These are phyloP conservation scores for Pseudoatta argentina DNA, from an alignment of 1,140 invertebrate species.

Conservation along the genomic window DNA sequence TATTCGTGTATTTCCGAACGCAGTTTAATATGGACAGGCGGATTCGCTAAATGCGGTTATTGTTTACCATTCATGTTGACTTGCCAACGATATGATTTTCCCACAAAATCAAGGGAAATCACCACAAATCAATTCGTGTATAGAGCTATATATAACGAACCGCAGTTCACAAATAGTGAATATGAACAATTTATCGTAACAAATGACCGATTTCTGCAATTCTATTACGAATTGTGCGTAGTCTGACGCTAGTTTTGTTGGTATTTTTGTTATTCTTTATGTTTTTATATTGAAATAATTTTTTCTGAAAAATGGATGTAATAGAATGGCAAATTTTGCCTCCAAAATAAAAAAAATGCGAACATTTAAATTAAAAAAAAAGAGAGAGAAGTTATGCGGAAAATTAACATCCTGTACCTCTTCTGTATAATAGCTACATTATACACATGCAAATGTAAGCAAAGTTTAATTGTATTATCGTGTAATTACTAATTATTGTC, in stretches of 20 bases:
- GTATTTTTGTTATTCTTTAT: conserved; percentile 31
- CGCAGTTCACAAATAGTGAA: neutral
- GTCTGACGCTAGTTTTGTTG: conserved; percentile 9
- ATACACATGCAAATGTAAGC: conserved; percentile 80
- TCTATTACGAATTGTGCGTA: neutral
- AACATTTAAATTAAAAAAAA: conserved; percentile 44
- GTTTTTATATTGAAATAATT: conserved; percentile 31
- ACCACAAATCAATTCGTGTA: neutral
- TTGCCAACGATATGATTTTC: neutral
- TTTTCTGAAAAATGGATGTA: conserved; percentile 57
- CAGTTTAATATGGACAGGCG: neutral
- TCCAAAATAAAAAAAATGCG: conserved; percentile 29
- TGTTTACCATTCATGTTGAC: neutral
- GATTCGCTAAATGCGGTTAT: neutral
- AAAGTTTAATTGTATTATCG: conserved; percentile 84
- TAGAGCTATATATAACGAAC: neutral
- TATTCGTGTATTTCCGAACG: no score
- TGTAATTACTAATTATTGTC: conserved; percentile 85
- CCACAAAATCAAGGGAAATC: neutral
- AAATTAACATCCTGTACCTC: conserved; percentile 80
- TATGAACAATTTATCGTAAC: neutral
- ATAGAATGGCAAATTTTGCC: conserved; percentile 40
- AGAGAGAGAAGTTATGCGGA: conserved; percentile 49
- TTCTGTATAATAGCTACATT: conserved; percentile 84
- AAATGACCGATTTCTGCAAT: neutral